Conservation (phyloP, 1,140 invertebrate species). For the Lasaia peninsularis region DNA sequence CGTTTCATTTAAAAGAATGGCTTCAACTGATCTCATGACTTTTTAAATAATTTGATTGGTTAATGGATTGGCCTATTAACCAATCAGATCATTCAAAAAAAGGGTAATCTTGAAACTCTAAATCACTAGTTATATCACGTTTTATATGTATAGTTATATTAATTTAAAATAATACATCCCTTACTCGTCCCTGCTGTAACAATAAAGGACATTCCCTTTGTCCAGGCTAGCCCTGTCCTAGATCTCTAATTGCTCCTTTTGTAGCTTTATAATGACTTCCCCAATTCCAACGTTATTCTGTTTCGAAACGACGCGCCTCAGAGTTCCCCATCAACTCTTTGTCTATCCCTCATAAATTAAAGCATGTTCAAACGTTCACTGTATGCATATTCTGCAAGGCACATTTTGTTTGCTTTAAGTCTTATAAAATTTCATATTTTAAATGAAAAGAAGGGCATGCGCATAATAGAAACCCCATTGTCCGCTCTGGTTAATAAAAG, state of each 20-base stretch:
- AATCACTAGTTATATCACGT: too few relatives aligned
- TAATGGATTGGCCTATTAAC: too few relatives aligned
- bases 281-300: constrained; percentile 7
- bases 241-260: constrained; percentile 6
- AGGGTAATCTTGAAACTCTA: too few relatives aligned
- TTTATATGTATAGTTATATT: too few relatives aligned
- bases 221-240: constrained; percentile 6
- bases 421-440: not conserved
- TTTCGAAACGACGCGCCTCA: not conserved
- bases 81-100: too few relatives aligned
- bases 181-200: not conserved
- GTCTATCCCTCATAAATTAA: not conserved
- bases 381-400: not conserved
- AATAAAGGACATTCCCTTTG: constrained; percentile 1
- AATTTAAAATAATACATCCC: not conserved
- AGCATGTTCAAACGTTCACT: not conserved
- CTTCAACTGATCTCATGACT: too few relatives aligned
- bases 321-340: constrained; percentile 8
- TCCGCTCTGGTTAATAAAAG: too few relatives aligned
- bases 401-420: not conserved
- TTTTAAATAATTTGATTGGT: too few relatives aligned
- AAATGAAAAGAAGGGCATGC: too few relatives aligned
- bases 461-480: too few relatives aligned
- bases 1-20: too few relatives aligned
- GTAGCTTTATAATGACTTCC: constrained; percentile 9